phyloP scores from a whole-genome alignment of 1,140 invertebrate genomes.

The Drosophila virilis region DNA sequence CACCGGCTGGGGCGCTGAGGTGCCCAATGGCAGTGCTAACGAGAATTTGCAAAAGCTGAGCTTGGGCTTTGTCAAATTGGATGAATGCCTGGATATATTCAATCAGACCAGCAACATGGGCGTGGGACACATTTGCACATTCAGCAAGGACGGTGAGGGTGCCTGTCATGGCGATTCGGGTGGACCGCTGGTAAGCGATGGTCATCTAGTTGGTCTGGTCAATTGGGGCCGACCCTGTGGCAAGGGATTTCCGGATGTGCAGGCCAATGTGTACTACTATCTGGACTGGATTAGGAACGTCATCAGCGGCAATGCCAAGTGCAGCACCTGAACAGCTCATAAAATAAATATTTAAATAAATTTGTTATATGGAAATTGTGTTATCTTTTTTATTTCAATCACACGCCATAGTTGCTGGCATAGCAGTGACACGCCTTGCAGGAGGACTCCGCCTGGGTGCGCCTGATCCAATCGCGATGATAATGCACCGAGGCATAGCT shows the following conservation, averaged over 20 bases:
- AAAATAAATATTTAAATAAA: slow-evolving; percentile 15
- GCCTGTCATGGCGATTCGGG: slow-evolving; percentile 85
- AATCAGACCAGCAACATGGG: slow-evolving; percentile 58
- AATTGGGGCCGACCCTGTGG: slow-evolving; percentile 86
- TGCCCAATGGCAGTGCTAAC: slow-evolving; percentile 29
- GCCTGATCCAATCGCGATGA: slow-evolving; percentile 62
- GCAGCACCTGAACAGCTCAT: slow-evolving; percentile 25
- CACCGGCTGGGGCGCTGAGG: slow-evolving; percentile 85
- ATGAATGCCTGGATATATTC: slow-evolving; percentile 59
- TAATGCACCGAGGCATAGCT: slow-evolving; percentile 63
- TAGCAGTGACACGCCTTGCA: slow-evolving; percentile 67
- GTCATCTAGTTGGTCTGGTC: slow-evolving; percentile 84
- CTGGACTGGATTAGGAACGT: slow-evolving; percentile 68
- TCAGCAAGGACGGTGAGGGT: slow-evolving; percentile 86
- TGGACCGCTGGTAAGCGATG: slow-evolving; percentile 82
- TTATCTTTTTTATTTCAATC: slow-evolving; percentile 29
- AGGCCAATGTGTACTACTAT: slow-evolving; percentile 80
- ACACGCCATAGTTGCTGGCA: slow-evolving; percentile 65
- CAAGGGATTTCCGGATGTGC: slow-evolving; percentile 85
- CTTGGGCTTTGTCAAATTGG: slow-evolving; percentile 48
- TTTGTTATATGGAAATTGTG: background rate
- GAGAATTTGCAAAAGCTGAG: slow-evolving; percentile 60
- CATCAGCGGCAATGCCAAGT: slow-evolving; percentile 56
- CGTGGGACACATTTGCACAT: slow-evolving; percentile 86
- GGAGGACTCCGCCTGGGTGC: slow-evolving; percentile 8